Evolutionary conservation across 30 jellyfish, hydroid and myxozoan genomes (phyloP).

Genomic region (Sanderia malayensis): DNA sequence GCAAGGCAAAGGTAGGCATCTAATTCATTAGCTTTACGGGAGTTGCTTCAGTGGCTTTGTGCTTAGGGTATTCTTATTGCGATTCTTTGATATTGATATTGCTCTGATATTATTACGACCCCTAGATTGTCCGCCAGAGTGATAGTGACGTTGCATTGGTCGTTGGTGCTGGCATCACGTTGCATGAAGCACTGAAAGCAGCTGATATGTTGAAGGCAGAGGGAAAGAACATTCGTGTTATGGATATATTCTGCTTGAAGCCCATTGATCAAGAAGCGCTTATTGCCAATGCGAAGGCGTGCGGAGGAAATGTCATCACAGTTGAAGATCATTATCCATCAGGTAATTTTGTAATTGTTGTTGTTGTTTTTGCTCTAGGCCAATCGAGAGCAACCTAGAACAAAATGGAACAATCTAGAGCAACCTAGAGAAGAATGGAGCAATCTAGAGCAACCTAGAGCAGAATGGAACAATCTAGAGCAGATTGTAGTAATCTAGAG

Average conservation of each 20-base stretch:
- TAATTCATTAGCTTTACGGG: background rate
- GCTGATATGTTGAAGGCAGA: conserved; percentile 62
- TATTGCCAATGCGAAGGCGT: conserved; percentile 74
- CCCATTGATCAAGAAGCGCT: conserved; percentile 84
- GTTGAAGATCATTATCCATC: conserved; percentile 98
- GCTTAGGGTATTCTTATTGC: too few species aligned
- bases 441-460: too few species aligned
- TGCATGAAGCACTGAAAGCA: conserved; percentile 87
- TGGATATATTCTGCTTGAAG: conserved; percentile 85
- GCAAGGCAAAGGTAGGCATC: conserved; percentile 84
- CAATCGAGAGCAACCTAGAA: too few species aligned
- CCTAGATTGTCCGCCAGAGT: conserved; percentile 88
- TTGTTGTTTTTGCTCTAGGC: too few species aligned
- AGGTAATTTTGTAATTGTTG: too few species aligned
- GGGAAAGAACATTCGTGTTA: conserved; percentile 78
- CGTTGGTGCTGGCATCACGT: conserved; percentile 94
- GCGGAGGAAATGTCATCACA: conserved; percentile 88
- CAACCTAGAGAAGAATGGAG: too few species aligned
- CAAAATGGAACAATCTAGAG: too few species aligned
- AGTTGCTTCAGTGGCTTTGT: background rate
- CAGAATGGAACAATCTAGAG: too few species aligned
- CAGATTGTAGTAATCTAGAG: too few species aligned
- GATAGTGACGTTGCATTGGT: conserved; percentile 66
- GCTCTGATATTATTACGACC: too few species aligned
- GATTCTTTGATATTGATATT: too few species aligned